Conservation (phyloP, 2,113 vertebrate genomes). For the Lathamus discolor region DNA sequence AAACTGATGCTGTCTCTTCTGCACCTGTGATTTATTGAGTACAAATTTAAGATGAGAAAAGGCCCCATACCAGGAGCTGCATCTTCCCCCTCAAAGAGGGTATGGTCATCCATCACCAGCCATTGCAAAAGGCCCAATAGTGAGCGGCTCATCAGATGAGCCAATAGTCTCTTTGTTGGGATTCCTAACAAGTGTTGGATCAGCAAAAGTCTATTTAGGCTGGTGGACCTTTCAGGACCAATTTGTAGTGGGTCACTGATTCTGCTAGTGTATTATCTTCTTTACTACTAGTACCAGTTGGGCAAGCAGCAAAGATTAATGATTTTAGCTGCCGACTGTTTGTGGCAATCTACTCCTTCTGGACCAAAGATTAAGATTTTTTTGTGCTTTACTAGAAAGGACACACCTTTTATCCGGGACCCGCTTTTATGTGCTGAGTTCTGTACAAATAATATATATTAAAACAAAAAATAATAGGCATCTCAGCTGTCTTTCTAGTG, state of each 20-base stretch:
- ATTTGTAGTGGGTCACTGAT: constrained; percentile 99
- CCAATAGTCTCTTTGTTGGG: constrained; percentile 98
- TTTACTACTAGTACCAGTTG: constrained; percentile 90
- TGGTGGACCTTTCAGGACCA: constrained; percentile 99
- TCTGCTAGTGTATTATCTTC: constrained; percentile 93
- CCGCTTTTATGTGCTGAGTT: constrained; percentile 73
- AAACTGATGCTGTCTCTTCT: constrained; percentile 85
- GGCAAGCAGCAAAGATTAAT: constrained; percentile 98
- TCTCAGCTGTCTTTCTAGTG: constrained; percentile 30
- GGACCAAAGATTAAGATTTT: constrained; percentile 83
- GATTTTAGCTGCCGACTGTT: constrained; percentile 85
- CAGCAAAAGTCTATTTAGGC: constrained; percentile 99
- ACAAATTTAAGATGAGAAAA: constrained; percentile 91
- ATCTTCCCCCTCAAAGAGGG: constrained; percentile 84
- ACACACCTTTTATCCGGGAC: constrained; percentile 70
- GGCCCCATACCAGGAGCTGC: constrained; percentile 86
- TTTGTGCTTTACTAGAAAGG: constrained; percentile 79
- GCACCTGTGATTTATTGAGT: constrained; percentile 90
- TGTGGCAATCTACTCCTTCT: constrained; percentile 80
- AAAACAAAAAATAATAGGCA: constrained; percentile 38
- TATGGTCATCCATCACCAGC: constrained; percentile 98
- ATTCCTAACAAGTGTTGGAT: constrained; percentile 99
- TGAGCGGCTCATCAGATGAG: constrained; percentile 89
- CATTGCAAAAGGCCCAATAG: constrained; percentile 91
- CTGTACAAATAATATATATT: constrained; percentile 28